Percentiles rank a stretch among this genome's conserved stretches.
These are phyloP conservation scores for Podarcis raffonei DNA, from an alignment of 2,113 vertebrate species.

Conservation along the genomic window DNA sequence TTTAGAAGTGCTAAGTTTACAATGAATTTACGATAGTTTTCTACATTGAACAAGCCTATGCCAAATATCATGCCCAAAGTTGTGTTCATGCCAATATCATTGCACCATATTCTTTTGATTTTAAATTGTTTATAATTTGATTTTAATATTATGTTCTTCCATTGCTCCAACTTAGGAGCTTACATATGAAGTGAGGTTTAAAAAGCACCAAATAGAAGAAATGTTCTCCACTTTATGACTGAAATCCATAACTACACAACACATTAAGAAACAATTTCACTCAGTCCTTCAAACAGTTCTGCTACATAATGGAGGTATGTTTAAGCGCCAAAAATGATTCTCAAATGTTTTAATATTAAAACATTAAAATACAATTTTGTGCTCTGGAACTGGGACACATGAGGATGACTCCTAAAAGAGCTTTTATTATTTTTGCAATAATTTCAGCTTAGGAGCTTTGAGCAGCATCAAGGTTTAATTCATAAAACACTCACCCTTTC, in stretches of 20 bases:
- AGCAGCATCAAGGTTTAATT: conserved; percentile 15
- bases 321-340: conserved; percentile 32
- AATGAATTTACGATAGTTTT: too few species aligned
- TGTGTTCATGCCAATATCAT: too few species aligned
- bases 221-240: not conserved
- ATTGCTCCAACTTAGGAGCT: too few species aligned
- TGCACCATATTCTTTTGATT: too few species aligned
- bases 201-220: not conserved
- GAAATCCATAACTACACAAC: not conserved
- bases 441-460: conserved; percentile 28
- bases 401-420: conserved; percentile 32
- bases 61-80: too few species aligned
- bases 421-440: conserved; percentile 41
- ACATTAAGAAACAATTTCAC: not conserved
- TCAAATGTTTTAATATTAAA: conserved; percentile 47
- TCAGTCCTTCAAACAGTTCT: conserved; percentile 16
- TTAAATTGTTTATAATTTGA: too few species aligned
- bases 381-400: not conserved
- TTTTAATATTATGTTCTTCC: too few species aligned
- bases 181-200: too few species aligned
- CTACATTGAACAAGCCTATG: too few species aligned
- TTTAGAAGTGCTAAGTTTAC: too few species aligned
- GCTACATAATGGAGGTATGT: conserved; percentile 27
- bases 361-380: conserved; percentile 27
- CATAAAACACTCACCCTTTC: not conserved